phyloP scores from a whole-genome alignment of 92 coral and sea anemone genomes.

The Chrysogorgia sp. region DNA sequence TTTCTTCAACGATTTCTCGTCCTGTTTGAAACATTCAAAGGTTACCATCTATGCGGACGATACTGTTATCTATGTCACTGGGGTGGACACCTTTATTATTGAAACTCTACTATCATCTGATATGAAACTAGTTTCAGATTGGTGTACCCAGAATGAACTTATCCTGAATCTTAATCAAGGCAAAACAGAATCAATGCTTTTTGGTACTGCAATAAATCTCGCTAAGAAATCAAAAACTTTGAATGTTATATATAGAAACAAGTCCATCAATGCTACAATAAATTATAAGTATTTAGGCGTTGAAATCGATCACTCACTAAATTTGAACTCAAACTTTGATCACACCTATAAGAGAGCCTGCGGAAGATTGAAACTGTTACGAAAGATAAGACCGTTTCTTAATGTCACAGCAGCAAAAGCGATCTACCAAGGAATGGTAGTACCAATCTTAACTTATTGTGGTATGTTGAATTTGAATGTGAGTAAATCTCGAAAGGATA shows the following conservation, averaged over 20 bases:
- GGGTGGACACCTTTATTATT: neutral
- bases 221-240: neutral
- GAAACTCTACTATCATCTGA: constrained; percentile 13
- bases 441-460: constrained; percentile 39
- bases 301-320: neutral
- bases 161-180: constrained; percentile 29
- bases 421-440: constrained; percentile 27
- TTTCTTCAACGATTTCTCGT: neutral
- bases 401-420: constrained; percentile 9
- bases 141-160: constrained; percentile 17
- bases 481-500: neutral
- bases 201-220: constrained; percentile 30
- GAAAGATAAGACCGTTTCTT: constrained; percentile 11
- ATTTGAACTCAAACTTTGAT: constrained; percentile 13
- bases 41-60: constrained; percentile 22
- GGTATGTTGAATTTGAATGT: no score
- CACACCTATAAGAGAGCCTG: constrained; percentile 14
- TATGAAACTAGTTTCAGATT: constrained; percentile 4
- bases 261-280: neutral
- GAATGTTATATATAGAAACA: neutral
- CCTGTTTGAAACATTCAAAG: neutral
- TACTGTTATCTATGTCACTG: constrained; percentile 7
- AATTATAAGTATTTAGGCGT: constrained; percentile 28
- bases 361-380: constrained; percentile 10
- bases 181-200: constrained; percentile 36